A percentile compares a stretch with the other conserved stretches of the same genome.
Evolutionary conservation across 2,888 invertebrate species (phyloP).

Genomic region (Drosophila kokeensis): DNA sequence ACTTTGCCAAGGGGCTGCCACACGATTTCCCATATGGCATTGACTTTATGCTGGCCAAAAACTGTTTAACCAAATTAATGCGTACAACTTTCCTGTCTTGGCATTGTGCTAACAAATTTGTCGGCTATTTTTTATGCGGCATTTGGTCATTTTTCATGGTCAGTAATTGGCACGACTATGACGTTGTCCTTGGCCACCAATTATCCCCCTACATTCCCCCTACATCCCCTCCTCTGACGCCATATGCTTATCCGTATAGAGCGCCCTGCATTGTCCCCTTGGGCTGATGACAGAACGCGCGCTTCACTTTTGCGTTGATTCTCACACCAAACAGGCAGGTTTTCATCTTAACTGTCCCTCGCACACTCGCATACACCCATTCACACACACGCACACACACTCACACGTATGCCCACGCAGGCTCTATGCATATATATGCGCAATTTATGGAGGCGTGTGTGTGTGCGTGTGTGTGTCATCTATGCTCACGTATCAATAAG

Average conservation of each 20-base stretch:
- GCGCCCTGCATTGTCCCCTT: slow-evolving; percentile 55
- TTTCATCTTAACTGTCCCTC: slow-evolving; percentile 45
- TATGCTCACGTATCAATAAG: slow-evolving; percentile 79
- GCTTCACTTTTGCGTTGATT: slow-evolving; percentile 25
- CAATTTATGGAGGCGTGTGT: slow-evolving; percentile 59
- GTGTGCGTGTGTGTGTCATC: slow-evolving; percentile 61
- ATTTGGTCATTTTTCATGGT: slow-evolving; percentile 63
- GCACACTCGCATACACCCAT: slow-evolving; percentile 14
- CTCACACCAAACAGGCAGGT: slow-evolving; percentile 33
- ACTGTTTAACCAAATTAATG: slow-evolving; percentile 61
- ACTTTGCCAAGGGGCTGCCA: background rate
- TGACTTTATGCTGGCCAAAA: slow-evolving; percentile 22
- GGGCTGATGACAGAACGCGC: slow-evolving; percentile 65
- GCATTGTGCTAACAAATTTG: slow-evolving; percentile 30
- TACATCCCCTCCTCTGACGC: background rate
- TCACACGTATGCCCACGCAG: slow-evolving; percentile 2
- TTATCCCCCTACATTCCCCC: background rate
- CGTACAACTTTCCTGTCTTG: slow-evolving; percentile 44
- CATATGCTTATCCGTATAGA: slow-evolving; percentile 3
- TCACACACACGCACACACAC: slow-evolving; percentile 8
- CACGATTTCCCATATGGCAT: slow-evolving; percentile 11
- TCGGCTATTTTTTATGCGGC: slow-evolving; percentile 55
- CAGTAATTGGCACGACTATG: slow-evolving; percentile 58
- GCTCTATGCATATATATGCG: slow-evolving; percentile 70
- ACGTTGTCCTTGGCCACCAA: slow-evolving; percentile 16